phyloP scores from a whole-genome alignment of 2,113 vertebrate genomes.

The Siphamia tubifer region DNA sequence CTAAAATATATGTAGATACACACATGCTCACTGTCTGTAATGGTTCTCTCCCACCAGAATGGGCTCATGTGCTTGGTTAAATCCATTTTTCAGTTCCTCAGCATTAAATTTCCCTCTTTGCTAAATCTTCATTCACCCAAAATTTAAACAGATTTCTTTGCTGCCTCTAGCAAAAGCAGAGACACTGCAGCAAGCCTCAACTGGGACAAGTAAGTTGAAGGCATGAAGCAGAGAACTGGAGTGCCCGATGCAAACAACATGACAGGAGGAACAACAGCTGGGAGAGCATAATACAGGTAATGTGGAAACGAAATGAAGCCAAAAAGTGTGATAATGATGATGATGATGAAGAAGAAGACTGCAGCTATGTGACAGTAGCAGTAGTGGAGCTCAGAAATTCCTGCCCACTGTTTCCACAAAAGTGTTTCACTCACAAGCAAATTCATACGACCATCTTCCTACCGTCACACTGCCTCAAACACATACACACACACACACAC shows the following conservation, averaged over 20 bases:
- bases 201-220: constrained; percentile 15
- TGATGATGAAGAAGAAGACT: constrained; percentile 6
- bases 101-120: constrained; percentile 52
- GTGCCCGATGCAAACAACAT: constrained; percentile 37
- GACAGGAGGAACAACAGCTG: constrained; percentile 14
- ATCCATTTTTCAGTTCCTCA: constrained; percentile 32
- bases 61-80: constrained; percentile 10
- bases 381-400: constrained; percentile 17
- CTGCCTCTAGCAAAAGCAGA: constrained; percentile 54
- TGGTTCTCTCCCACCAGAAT: constrained; percentile 7
- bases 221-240: constrained; percentile 18
- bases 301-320: not conserved
- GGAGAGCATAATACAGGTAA: not conserved
- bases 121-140: constrained; percentile 59
- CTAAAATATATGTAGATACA: too few species aligned
- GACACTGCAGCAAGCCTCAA: constrained; percentile 23
- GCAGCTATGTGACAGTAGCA: not conserved
- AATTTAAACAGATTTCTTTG: constrained; percentile 61
- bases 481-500: not conserved
- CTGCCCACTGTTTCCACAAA: not conserved
- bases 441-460: not conserved
- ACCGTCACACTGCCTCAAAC: not conserved
- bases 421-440: not conserved
- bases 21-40: not conserved
- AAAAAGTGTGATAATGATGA: not conserved